A percentile compares a stretch with the other conserved stretches of the same genome.
Evolutionary conservation across 1,140 invertebrate genomes (phyloP).

Genomic region (Aphelenchoides fujianensis): DNA sequence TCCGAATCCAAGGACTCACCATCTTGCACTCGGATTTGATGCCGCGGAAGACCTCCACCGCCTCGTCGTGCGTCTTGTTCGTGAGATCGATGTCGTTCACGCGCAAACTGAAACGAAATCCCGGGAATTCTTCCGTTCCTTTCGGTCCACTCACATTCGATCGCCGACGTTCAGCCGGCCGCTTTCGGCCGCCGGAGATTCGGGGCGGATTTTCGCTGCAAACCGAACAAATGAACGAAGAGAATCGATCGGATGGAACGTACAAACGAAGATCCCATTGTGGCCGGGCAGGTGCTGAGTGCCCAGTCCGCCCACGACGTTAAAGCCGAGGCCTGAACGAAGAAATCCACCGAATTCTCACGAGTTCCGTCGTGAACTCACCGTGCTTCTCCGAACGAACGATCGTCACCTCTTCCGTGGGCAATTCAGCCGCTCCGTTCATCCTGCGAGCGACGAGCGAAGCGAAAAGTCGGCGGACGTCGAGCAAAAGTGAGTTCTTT

Average conservation of each 20-base stretch:
- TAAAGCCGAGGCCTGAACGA: conserved; percentile 64
- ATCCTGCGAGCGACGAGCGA: no score
- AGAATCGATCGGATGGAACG: no score
- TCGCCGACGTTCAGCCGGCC: conserved; percentile 64
- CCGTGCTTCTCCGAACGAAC: background rate
- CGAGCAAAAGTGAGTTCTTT: no score
- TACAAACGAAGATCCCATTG: conserved; percentile 64
- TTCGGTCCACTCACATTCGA: conserved; percentile 42
- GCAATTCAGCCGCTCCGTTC: background rate
- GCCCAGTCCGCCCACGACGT: conserved; percentile 64
- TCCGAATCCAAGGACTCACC: no score
- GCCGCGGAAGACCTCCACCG: conserved; percentile 44
- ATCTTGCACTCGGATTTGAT: conserved; percentile 23
- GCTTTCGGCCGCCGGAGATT: conserved; percentile 62
- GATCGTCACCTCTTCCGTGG: background rate
- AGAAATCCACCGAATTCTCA: background rate
- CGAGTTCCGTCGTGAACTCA: no score
- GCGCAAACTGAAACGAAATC: conserved; percentile 33
- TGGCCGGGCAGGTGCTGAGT: conserved; percentile 63
- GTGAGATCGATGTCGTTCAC: conserved; percentile 40
- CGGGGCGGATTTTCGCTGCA: conserved; percentile 63
- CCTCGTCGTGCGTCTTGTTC: conserved; percentile 43
- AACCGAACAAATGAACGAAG: no score
- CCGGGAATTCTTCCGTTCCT: no score
- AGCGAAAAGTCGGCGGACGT: no score